Evolutionary conservation across 2,797 vertebrate species (phyloP).

Genomic region (Rhynchonycteris naso): DNA sequence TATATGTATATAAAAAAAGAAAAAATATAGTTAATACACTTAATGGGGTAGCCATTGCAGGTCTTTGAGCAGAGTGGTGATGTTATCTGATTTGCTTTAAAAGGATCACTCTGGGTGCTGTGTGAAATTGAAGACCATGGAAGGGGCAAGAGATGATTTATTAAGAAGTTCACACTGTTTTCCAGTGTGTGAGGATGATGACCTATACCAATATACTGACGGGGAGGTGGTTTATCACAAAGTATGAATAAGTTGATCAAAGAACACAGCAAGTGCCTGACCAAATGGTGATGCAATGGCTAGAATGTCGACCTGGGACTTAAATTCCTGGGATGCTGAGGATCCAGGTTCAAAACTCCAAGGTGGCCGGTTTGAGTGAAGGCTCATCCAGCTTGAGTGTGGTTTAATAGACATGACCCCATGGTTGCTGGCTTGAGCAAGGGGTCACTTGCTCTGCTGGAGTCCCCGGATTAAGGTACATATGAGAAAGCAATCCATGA

Average conservation of each 20-base stretch:
- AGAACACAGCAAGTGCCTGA: background rate
- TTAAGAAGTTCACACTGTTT: background rate
- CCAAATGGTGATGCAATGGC: too few species aligned
- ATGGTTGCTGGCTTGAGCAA: too few species aligned
- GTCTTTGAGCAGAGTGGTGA: background rate
- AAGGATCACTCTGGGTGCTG: background rate
- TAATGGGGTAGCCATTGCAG: background rate
- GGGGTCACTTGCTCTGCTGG: too few species aligned
- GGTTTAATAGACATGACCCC: too few species aligned
- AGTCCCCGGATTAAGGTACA: too few species aligned
- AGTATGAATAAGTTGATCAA: background rate
- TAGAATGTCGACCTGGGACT: too few species aligned
- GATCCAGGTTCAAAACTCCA: too few species aligned
- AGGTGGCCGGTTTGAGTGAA: too few species aligned
- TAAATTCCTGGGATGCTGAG: too few species aligned
- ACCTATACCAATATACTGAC: background rate
- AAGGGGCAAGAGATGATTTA: background rate
- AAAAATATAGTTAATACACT: background rate
- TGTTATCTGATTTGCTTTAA: background rate
- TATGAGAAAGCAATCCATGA: too few species aligned
- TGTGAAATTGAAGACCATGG: background rate
- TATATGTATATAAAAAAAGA: too few species aligned
- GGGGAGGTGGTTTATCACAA: background rate
- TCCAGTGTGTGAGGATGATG: background rate
- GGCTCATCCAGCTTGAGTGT: too few species aligned